Evolutionary conservation across 92 coral and sea anemone genomes (phyloP).

Genomic region (Pocillopora meandrina): DNA sequence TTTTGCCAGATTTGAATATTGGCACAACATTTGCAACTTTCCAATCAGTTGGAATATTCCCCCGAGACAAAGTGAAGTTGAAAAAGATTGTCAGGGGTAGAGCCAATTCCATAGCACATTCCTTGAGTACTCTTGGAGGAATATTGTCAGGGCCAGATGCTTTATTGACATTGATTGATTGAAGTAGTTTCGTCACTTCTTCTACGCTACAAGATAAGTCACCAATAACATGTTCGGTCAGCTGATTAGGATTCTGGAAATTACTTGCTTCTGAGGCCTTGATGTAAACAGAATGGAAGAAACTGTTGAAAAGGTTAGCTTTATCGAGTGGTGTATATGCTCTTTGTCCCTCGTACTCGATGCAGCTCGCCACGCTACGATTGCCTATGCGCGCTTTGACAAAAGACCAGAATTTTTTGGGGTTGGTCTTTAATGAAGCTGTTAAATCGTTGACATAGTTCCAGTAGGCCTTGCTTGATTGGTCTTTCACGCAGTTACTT

Average conservation of each 20-base stretch:
- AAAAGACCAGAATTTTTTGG: constrained; percentile 45
- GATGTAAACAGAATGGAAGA: too few relatives aligned
- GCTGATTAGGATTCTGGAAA: too few relatives aligned
- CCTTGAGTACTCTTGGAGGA: constrained; percentile 5
- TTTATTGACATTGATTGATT: neutral
- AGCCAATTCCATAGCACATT: constrained; percentile 11
- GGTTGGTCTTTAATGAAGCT: constrained; percentile 29
- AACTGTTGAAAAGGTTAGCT: constrained; percentile 2
- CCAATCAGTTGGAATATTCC: constrained; percentile 7
- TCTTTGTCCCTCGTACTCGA: neutral
- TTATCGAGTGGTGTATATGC: neutral
- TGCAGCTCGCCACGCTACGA: constrained; percentile 29
- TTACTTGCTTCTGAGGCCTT: too few relatives aligned
- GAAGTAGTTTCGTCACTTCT: constrained; percentile 7
- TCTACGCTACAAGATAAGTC: constrained; percentile 2
- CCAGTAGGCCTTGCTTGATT: constrained; percentile 26
- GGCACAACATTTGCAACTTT: constrained; percentile 8
- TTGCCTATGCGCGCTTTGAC: constrained; percentile 37
- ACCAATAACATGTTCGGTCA: neutral
- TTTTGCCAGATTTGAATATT: constrained; percentile 16
- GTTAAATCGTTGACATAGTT: constrained; percentile 39
- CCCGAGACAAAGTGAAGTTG: neutral
- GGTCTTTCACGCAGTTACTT: constrained; percentile 34
- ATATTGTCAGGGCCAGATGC: constrained; percentile 13
- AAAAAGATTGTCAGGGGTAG: neutral